These are phyloP conservation scores for Bucorvus abyssinicus DNA, from an alignment of 2,797 vertebrate species.

Conservation along the genomic window DNA sequence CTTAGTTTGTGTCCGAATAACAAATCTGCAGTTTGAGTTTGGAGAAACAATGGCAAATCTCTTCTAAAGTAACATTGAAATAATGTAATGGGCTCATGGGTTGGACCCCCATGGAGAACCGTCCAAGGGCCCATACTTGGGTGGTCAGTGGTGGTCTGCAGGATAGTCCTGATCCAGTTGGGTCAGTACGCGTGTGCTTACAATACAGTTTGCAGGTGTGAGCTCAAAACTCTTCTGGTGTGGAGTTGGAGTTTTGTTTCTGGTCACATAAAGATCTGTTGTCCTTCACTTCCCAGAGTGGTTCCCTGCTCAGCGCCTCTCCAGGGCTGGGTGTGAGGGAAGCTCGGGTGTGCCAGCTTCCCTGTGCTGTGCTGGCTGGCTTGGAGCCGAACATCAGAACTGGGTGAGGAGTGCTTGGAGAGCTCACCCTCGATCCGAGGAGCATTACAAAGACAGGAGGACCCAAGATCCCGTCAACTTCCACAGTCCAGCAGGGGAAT, in stretches of 20 bases:
- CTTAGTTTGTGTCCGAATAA: fast-evolving
- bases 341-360: background rate
- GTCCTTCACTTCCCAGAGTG: background rate
- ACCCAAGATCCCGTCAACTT: background rate
- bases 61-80: background rate
- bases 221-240: background rate
- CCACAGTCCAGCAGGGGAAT: background rate
- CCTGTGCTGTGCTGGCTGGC: fast-evolving
- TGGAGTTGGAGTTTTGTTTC: background rate
- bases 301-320: background rate
- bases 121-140: fast-evolving
- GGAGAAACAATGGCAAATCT: background rate
- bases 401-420: background rate
- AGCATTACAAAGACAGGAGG: background rate
- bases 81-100: fast-evolving
- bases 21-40: background rate
- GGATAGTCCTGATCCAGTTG: background rate
- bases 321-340: background rate
- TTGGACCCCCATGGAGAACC: fast-evolving
- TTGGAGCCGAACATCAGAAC: fast-evolving
- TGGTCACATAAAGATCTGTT: background rate
- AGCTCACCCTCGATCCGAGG: background rate
- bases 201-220: background rate
- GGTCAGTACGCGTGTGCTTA: fast-evolving
- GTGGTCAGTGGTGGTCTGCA: background rate